A percentile compares a stretch with the other conserved stretches of the same genome.
phyloP scores from a whole-genome alignment of 2,797 vertebrate species.

The Anableps anableps region DNA sequence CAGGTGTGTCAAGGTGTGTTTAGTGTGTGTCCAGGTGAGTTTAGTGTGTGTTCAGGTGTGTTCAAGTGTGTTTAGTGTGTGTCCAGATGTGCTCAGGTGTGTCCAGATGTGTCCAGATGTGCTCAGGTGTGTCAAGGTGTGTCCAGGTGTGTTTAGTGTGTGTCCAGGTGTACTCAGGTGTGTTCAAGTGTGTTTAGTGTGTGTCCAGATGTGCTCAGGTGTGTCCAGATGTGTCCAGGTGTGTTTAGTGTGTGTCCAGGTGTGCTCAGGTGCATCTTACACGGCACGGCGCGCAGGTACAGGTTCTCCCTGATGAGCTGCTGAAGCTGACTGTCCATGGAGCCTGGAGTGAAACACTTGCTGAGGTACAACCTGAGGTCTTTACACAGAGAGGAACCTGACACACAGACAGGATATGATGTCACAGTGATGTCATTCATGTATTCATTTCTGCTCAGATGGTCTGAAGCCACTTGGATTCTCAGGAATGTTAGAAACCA shows the following conservation, averaged over 20 bases:
- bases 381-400: slow-evolving; percentile 82
- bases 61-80: no score
- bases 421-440: slow-evolving; percentile 5
- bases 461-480: not conserved
- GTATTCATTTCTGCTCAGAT: not conserved
- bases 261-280: slow-evolving; percentile 56
- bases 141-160: not conserved
- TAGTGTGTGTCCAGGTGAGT: no score
- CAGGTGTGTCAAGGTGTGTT: no score
- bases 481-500: not conserved
- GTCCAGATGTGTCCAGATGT: no score
- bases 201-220: no score
- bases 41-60: no score
- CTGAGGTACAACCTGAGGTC: slow-evolving; percentile 84
- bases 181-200: no score
- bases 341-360: slow-evolving; percentile 83
- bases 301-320: slow-evolving; percentile 86
- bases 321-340: slow-evolving; percentile 84
- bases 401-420: slow-evolving; percentile 23
- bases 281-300: slow-evolving; percentile 83
- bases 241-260: not conserved
- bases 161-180: no score
- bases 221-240: no score
- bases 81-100: no score
- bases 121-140: no score